Conservation (phyloP, 2,113 vertebrate species). For the Carassius auratus region DNA sequence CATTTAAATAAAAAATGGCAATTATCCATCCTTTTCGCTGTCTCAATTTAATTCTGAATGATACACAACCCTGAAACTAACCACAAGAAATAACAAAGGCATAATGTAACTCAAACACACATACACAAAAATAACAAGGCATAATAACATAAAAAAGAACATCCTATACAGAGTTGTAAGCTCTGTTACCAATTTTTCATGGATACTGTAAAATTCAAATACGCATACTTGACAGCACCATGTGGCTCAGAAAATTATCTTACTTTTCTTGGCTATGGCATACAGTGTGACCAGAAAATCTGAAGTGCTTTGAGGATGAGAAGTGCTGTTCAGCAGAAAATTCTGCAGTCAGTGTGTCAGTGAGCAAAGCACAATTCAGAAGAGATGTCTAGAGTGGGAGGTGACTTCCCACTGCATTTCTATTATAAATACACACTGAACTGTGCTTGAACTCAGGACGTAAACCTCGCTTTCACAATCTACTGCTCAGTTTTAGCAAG, state of each 20-base stretch:
- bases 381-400: conserved; percentile 22
- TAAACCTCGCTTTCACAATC: conserved; percentile 7
- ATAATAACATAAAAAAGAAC: background rate
- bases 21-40: too few species aligned
- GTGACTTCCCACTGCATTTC: conserved; percentile 20
- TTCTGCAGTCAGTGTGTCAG: conserved; percentile 48
- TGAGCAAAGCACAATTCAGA: conserved; percentile 23
- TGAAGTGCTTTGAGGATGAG: conserved; percentile 25
- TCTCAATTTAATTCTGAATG: too few species aligned
- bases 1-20: too few species aligned
- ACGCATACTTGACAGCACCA: background rate
- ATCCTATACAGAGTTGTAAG: background rate
- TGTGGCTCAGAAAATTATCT: background rate
- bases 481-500: background rate
- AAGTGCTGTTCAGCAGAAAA: conserved; percentile 23
- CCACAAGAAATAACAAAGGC: too few species aligned
- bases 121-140: background rate
- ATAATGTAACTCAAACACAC: background rate
- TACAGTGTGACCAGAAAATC: background rate
- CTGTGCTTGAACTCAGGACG: conserved; percentile 23
- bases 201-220: conserved; percentile 1
- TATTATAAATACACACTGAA: conserved; percentile 42
- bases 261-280: background rate
- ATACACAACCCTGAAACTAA: too few species aligned
- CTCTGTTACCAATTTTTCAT: background rate